These are phyloP conservation scores for Pedionomus torquatus DNA, from an alignment of 2,113 vertebrate genomes.

Conservation along the genomic window DNA sequence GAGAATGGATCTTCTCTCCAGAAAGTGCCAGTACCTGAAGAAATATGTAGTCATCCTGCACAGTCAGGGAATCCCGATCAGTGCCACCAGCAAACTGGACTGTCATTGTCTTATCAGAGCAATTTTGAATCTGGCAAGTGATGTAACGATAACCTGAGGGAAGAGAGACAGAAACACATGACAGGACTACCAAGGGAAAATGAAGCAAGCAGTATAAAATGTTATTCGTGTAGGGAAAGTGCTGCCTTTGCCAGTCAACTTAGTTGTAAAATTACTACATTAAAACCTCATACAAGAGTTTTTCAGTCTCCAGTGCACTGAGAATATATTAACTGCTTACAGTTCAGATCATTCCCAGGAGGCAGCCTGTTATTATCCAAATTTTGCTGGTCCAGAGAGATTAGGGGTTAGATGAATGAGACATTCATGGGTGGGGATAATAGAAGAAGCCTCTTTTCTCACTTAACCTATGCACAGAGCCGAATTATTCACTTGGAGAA, in stretches of 20 bases:
- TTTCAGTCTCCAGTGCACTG: neutral
- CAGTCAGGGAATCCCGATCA: conserved; percentile 87
- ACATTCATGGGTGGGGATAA: conserved; percentile 36
- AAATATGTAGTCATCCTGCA: conserved; percentile 94
- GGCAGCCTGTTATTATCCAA: conserved; percentile 49
- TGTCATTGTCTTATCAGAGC: conserved; percentile 82
- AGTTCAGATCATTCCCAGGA: conserved; percentile 15
- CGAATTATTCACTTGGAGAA: conserved; percentile 29
- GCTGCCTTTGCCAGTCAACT: conserved; percentile 26
- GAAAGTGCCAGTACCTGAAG: conserved; percentile 83
- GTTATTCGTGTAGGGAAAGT: neutral
- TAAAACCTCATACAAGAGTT: neutral
- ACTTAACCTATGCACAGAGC: conserved; percentile 39
- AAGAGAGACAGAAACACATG: conserved; percentile 19
- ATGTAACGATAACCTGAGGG: conserved; percentile 86
- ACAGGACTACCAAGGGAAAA: conserved; percentile 8
- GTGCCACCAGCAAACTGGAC: conserved; percentile 84
- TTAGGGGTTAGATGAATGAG: conserved; percentile 52
- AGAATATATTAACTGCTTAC: conserved; percentile 48
- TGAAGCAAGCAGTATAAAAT: conserved; percentile 6
- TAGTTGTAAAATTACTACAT: conserved; percentile 67
- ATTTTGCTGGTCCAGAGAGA: conserved; percentile 54
- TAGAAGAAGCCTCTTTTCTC: conserved; percentile 32
- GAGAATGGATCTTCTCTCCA: neutral
- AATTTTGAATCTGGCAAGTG: conserved; percentile 90